These are phyloP conservation scores for Puntigrus tetrazona DNA, from an alignment of 2,113 vertebrate species.

Conservation along the genomic window DNA sequence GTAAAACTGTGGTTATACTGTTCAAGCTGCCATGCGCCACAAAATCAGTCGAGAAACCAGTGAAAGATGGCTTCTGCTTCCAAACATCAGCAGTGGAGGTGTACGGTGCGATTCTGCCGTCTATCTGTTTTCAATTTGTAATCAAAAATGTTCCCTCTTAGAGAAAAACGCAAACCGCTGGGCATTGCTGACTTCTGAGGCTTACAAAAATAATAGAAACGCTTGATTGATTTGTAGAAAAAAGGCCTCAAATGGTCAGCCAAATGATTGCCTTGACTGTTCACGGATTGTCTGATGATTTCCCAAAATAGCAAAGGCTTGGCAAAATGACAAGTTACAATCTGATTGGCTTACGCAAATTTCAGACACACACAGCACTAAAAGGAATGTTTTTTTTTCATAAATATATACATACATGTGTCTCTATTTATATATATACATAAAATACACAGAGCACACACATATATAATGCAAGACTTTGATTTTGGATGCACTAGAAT, in stretches of 20 bases:
- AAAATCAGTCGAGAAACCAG: conserved; percentile 34
- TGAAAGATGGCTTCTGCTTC: background rate
- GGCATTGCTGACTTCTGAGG: background rate
- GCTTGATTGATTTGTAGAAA: background rate
- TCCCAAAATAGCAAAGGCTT: conserved; percentile 10
- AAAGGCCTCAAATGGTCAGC: background rate
- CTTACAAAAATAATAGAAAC: background rate
- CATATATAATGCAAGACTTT: too few species aligned
- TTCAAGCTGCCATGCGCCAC: conserved; percentile 34
- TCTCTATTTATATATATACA: too few species aligned
- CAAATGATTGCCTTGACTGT: background rate
- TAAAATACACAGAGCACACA: too few species aligned
- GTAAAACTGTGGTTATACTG: conserved; percentile 17
- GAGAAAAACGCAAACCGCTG: background rate
- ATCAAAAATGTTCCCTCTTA: conserved; percentile 3
- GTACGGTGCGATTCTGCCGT: background rate
- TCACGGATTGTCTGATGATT: background rate
- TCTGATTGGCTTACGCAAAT: background rate
- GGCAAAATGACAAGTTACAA: background rate
- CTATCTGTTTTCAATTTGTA: conserved; percentile 11
- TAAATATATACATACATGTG: too few species aligned
- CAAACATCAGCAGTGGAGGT: conserved; percentile 7
- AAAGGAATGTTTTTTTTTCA: too few species aligned
- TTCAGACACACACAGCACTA: background rate
- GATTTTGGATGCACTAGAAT: too few species aligned